Evolutionary conservation across 2,888 invertebrate species (phyloP), one percentile per base, ranked within the genome.

Genomic region (Protula sp.): DNA sequence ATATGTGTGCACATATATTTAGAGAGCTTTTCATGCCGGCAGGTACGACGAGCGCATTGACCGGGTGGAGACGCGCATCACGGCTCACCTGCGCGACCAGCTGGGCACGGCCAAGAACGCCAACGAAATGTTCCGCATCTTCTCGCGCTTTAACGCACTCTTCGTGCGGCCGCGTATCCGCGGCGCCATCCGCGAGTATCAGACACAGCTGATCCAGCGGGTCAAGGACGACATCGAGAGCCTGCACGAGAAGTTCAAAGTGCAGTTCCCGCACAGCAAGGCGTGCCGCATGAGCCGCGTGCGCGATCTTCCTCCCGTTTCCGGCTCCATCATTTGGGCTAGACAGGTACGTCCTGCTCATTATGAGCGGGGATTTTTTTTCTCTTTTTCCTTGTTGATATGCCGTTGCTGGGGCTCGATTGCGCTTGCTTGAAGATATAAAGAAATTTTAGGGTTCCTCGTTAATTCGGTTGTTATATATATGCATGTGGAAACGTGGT

Each of bases 171-270:
- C 97, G 1, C 98, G 99, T 82, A 99, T 99, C 78, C 88, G 97
- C 57, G 98, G 99, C 52, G 99, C 99, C 28, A 99, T 99, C 70
- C 86, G 98, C 51, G 38, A 38, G 38, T 38, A 38, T 19, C 38
- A 38, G 38, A 38, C 38, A 14, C 38, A 38, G 38, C 38, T 38
- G 38, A 38, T 99, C 77, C 97, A 98, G 78, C 87, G 98, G 56
- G 99, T 99, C 27, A 99, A 99, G 82, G 98, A 98, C 77, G 99
- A 99, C 77, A 99, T 99, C 71, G 97, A 97, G 80, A 88, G 92
- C 0, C 83, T 99, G 59, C 98, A 99, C 81, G 95, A 97, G 79
- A 98, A 98, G 81, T 98, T 98, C 77, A 98, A 98, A 86, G 92
- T 91, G 50, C 94, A 95, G 84, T 98, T 97, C 82, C 90, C 91